Evolutionary conservation across 2,797 vertebrate species (phyloP), one percentile per base, ranked within the genome.

Genomic region (Erethizon dorsatum): DNA sequence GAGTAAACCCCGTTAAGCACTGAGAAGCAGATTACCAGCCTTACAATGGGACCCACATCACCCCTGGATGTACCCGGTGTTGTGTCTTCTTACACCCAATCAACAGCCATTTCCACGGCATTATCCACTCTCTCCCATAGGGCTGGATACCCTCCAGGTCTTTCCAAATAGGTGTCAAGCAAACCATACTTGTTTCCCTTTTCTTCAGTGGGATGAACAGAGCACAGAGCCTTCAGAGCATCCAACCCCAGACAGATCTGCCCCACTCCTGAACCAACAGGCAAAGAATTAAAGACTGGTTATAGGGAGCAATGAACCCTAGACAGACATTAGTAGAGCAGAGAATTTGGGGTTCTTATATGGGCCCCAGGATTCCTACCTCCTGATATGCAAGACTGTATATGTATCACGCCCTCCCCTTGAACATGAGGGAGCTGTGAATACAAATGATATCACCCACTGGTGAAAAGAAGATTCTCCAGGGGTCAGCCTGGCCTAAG

Each of bases 21-120:
- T 54, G 47, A 94, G 86, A 83, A 88, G 50, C 65, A 31, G 57
- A 59, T 15, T 0, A 0, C 28, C 47, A 50, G 24, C 37, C 11
- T 17, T 8, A 15, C 0, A 1, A 1, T 45, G 9, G 5, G n/a
- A 24, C 57, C 9, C 54, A 15, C 56, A 11, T 4, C 22, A 41
- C 2, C 26, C 37, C 54, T 37, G 12, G 6, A 73, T 45, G 7
- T 2, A 14, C 20, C 33, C 1, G 1, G 1, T 28, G 20, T 17
- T 2, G 0, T 14, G 28, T 47, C n/a, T 67, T 71, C 73, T 83
- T 47, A 31, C 22, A n/a, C 1, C 9, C 52, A 73, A 17, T 18
- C 6, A 33, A 6, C 6, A 15, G 20, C 69, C 77, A 15, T 37
- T 28, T 45, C 52, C 28, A 6, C 0, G 0, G 17, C 4, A 18